Conservation (phyloP, 92 coral and sea anemone genomes). For the Heteractis magnifica region DNA sequence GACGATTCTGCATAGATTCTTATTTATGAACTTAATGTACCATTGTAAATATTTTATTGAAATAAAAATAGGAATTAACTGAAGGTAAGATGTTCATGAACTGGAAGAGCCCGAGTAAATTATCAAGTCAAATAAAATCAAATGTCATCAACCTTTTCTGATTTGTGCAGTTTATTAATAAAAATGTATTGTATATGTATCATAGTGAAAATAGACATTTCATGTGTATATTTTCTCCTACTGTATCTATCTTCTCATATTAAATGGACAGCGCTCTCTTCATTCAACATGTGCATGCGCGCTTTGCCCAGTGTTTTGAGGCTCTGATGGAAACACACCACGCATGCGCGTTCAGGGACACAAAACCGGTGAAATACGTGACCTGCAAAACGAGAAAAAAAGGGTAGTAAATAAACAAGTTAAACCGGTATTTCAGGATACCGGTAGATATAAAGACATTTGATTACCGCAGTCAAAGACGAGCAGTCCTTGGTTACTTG, state of each 20-base stretch:
- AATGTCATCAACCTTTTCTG: neutral
- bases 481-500: slow-evolving; percentile 79
- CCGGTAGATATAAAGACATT: neutral
- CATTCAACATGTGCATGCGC: neutral
- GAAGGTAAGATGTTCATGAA: neutral
- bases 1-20: neutral
- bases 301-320: slow-evolving; percentile 52
- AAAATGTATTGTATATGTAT: neutral
- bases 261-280: slow-evolving; percentile 1
- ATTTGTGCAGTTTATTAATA: neutral
- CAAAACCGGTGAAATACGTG: slow-evolving; percentile 94
- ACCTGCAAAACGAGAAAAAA: slow-evolving; percentile 44
- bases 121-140: neutral
- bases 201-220: neutral
- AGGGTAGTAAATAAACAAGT: neutral
- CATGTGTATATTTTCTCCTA: neutral
- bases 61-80: no score
- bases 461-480: slow-evolving; percentile 80
- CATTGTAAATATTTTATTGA: neutral
- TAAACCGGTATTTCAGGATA: neutral
- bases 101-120: neutral
- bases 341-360: slow-evolving; percentile 85
- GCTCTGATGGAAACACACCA: slow-evolving; percentile 75
- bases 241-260: neutral
- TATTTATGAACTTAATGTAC: neutral